Base-by-base conservation (phyloP, 2,888 invertebrate species). In the Glaucopsyche alexis region DNA sequence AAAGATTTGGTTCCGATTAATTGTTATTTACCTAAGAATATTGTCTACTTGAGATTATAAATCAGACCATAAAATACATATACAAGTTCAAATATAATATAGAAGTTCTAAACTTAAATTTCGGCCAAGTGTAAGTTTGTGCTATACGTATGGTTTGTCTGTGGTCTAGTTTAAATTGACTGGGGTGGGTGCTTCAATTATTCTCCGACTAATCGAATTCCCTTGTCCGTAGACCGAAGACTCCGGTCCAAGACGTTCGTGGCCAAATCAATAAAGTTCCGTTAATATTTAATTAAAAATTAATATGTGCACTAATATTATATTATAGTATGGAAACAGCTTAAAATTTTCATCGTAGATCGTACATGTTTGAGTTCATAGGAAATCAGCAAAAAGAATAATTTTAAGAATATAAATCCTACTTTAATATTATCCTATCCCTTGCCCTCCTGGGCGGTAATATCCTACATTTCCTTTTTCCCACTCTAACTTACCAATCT, bases 121-220 rank as follows among this genome's bases (percentile, higher is more conserved):
- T 38, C 13, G 38, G 29, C 55, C 55, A 19, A 19, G 47, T 60
- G 60, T 60, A 60, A 29, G 60, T 60, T 60, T 13, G 14, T 38
- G 45, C 11, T 74, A 75, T 52, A 74, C 69, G 65, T 71, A 74
- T 55, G 75, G 77, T 79, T 77, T 77, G 78, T 73, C 73, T 78
- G 78, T 76, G 77, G 78, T 75, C 78, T 77, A 73, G 75, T 73
- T 73, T 72, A 77, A 79, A 79, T 78, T 77, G 78, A 78, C 79
- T 77, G 76, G 77, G 78, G 77, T 72, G 77, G 77, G 77, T 76
- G 74, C 75, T 76, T 78, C 79, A 84, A 83, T 84, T 83, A 84
- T 79, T 80, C 79, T 77, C 75, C 71, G 77, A 77, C 82, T 86
- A 86, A 86, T 86, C 84, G 84, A 86, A 83, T 86, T 86, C 82